Conservation (phyloP, 2,797 vertebrate genomes). For the Rhynchonycteris naso region DNA sequence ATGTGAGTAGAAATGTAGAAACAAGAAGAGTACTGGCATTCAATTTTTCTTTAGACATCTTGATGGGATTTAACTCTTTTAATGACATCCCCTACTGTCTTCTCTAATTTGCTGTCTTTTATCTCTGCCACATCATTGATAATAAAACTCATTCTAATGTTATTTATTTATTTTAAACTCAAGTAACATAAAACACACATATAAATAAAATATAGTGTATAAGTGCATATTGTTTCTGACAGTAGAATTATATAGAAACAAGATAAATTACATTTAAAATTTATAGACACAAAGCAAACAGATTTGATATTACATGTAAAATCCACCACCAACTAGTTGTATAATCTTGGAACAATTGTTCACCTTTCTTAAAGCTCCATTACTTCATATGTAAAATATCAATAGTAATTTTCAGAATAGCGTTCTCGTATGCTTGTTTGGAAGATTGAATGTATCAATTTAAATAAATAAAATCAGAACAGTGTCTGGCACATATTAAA, state of each 20-base stretch:
- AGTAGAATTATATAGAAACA: neutral
- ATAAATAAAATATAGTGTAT: neutral
- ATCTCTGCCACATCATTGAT: neutral
- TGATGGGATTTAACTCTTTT: neutral
- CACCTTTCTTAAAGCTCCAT: neutral
- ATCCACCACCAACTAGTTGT: neutral
- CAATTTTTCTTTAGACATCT: neutral
- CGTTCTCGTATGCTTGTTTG: neutral
- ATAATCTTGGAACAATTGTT: neutral
- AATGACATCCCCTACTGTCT: neutral
- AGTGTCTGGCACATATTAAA: neutral
- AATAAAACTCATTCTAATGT: neutral
- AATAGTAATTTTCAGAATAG: neutral
- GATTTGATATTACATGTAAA: neutral
- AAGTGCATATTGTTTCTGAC: neutral
- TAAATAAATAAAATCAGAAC: neutral
- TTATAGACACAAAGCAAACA: neutral
- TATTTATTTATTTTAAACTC: neutral
- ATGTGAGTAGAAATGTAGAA: neutral
- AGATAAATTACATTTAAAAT: conserved; percentile 7
- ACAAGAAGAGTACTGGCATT: neutral
- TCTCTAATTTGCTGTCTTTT: neutral
- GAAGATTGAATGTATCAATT: neutral
- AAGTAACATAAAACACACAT: neutral
- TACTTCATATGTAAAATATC: neutral